Conservation (phyloP, 2,797 vertebrate species). For the Pantherophis vulpinus region DNA sequence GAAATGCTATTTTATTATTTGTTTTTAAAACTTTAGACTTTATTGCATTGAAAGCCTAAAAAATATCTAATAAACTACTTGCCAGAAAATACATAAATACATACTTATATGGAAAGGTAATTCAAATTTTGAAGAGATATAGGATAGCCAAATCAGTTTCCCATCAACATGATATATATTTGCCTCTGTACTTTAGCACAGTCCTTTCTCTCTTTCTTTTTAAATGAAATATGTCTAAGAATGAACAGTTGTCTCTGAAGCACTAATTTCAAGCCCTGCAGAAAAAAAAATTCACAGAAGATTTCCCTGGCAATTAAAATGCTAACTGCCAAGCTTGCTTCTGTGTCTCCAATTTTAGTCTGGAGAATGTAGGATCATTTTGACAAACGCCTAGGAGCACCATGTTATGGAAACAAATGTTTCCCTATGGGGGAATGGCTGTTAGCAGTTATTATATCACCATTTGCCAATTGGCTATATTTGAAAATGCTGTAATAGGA, state of each 20-base stretch:
- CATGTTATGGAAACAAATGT: conserved; percentile 39
- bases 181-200: background rate
- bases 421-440: conserved; percentile 39
- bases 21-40: background rate
- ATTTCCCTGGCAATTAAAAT: conserved; percentile 33
- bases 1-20: background rate
- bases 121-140: background rate
- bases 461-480: conserved; percentile 47
- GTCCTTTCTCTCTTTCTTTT: background rate
- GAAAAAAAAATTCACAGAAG: background rate
- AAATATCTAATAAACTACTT: background rate
- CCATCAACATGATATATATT: background rate
- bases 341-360: conserved; percentile 18
- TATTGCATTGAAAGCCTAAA: background rate
- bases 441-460: conserved; percentile 44
- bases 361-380: conserved; percentile 27
- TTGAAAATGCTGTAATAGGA: conserved; percentile 30
- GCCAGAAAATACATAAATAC: background rate
- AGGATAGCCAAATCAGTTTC: background rate
- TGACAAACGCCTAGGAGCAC: conserved; percentile 25
- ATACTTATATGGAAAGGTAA: background rate
- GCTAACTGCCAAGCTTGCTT: conserved; percentile 25
- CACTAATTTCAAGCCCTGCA: background rate
- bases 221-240: background rate
- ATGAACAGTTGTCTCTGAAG: background rate